Evolutionary conservation across 2,113 vertebrate species (phyloP), one percentile per base, ranked within the genome.

Genomic region (Cyrtonyx montezumae): DNA sequence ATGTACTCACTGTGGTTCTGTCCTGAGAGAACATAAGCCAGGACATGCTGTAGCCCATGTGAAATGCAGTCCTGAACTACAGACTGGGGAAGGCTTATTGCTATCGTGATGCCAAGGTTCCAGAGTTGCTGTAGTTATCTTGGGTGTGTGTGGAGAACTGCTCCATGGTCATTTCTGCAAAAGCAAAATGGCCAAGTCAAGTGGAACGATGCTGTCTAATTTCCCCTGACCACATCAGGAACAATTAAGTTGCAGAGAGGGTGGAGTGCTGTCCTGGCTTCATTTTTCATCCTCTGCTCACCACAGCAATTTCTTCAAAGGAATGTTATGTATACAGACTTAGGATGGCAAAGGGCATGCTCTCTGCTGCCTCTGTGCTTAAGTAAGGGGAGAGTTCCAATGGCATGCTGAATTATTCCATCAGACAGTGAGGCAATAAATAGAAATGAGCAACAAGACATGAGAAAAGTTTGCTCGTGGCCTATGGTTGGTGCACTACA

Each of bases 1-100:
- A 21, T 12, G 11, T 2, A 20, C 8, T 13, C 1, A 2, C 34
- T 40, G 25, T 36, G 22, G 48, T 2, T 2, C 20, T 3, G 3
- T 9, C 32, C 20, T 19, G 14, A 32, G 63, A 66, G 58, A 3
- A 7, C 12, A 17, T 36, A 26, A 58, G 46, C 16, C 11, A 37
- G 48, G 43, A 22, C 2, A 5, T 8, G 11, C 7, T 61, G 37
- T 22, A 59, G 42, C 32, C 65, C 59, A 13, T 12, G 14, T 49
- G 63, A 55, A 91, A 79, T 0, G 0, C 45, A 75, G 8, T 7
- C 32, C 25, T 46, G 19, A 26, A 25, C 30, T 32, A 69, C 20
- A 46, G 18, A 53, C 8, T 3, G 36, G n/a, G 21, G 37, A 65
- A 69, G 53, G 17, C 63, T 66, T 8, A 3, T 32, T 51, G 13